phyloP scores from a whole-genome alignment of 2,888 invertebrate genomes.

The Eubasilissa splendida region DNA sequence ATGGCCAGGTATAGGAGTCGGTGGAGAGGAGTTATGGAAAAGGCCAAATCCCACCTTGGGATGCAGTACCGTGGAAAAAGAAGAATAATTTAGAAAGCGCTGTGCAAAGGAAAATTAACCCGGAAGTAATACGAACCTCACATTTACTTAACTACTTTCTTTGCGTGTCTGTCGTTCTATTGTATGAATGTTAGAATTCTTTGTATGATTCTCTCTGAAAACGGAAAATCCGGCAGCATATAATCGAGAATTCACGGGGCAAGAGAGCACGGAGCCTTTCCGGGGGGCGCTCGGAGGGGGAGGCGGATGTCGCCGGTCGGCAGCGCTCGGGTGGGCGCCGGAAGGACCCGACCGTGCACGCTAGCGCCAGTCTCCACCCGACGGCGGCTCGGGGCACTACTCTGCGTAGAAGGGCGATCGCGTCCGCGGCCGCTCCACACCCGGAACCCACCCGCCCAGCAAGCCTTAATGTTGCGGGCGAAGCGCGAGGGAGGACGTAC shows the following conservation, averaged over 20 bases:
- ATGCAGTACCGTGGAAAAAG: too few species aligned
- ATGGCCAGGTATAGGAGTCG: too few species aligned
- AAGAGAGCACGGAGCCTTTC: conserved; percentile 37
- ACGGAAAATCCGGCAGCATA: conserved; percentile 25
- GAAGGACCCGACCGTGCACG: conserved; percentile 34
- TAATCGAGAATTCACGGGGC: conserved; percentile 37
- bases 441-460: conserved; percentile 9
- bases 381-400: conserved; percentile 41
- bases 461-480: background rate
- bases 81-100: too few species aligned
- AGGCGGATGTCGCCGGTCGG: conserved; percentile 27
- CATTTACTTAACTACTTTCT: too few species aligned
- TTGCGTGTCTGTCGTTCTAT: too few species aligned
- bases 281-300: background rate
- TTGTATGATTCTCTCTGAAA: conserved; percentile 17
- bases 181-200: background rate
- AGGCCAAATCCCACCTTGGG: too few species aligned
- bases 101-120: too few species aligned
- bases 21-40: too few species aligned
- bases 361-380: conserved; percentile 54
- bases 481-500: background rate
- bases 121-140: too few species aligned
- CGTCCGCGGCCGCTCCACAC: background rate
- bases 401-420: conserved; percentile 7
- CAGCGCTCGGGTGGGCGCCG: conserved; percentile 30